A percentile compares a stretch with the other conserved stretches of the same genome.
phyloP scores from a whole-genome alignment of 2,113 vertebrate species.

The Oreochromis spilurus region DNA sequence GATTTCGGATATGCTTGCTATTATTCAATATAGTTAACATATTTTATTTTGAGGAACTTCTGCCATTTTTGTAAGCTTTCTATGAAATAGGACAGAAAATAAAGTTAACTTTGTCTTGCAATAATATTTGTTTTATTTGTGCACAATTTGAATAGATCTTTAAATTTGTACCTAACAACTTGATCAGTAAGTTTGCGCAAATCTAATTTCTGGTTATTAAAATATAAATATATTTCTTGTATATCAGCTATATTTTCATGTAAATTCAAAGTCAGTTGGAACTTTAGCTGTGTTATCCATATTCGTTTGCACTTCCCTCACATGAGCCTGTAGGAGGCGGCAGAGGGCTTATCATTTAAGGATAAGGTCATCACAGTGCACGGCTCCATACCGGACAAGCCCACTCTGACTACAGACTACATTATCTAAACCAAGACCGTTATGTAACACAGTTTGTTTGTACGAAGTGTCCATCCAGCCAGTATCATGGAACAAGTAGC shows the following conservation, averaged over 20 bases:
- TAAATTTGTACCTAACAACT: neutral
- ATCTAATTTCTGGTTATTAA: neutral
- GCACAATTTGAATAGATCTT: neutral
- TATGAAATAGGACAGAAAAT: neutral
- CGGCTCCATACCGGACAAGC: constrained; percentile 30
- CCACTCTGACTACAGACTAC: constrained; percentile 4
- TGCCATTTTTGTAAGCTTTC: neutral
- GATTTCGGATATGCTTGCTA: neutral
- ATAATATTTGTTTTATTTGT: neutral
- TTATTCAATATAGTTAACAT: neutral
- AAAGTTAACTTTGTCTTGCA: neutral
- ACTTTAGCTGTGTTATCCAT: neutral
- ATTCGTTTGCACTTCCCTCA: neutral
- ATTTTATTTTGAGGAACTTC: neutral
- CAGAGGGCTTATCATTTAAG: constrained; percentile 35
- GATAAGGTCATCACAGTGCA: constrained; percentile 68
- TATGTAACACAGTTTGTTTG: neutral
- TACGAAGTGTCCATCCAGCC: neutral
- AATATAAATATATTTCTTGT: neutral
- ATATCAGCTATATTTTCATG: neutral
- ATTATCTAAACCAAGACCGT: neutral
- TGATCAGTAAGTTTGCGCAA: neutral
- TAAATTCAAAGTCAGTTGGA: neutral
- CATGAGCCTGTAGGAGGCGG: constrained; percentile 41
- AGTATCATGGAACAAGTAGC: neutral